Percentiles rank a stretch among this genome's conserved stretches.
Evolutionary conservation across 2,113 vertebrate species (phyloP).

Genomic region (Microcebus jonahi): DNA sequence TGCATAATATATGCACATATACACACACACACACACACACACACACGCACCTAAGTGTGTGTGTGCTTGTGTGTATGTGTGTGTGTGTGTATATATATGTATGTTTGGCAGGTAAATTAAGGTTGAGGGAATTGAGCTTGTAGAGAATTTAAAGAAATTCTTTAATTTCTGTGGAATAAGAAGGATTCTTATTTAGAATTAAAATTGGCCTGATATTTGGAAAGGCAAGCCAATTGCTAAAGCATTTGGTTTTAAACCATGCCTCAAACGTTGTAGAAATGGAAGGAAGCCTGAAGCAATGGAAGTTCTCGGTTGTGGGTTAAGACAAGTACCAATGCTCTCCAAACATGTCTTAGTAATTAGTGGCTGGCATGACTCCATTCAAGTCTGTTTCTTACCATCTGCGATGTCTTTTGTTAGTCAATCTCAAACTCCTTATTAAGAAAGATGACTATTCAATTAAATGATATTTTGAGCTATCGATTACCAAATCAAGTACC

Average conservation of each 20-base stretch:
- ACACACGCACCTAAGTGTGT: no score
- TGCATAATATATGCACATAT: neutral
- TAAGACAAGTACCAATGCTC: constrained; percentile 34
- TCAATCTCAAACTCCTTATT: constrained; percentile 60
- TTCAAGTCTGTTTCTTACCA: constrained; percentile 67
- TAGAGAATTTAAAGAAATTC: constrained; percentile 41
- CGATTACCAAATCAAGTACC: constrained; percentile 5
- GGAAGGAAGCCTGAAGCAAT: constrained; percentile 51
- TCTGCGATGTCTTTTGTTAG: constrained; percentile 64
- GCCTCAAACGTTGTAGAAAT: neutral
- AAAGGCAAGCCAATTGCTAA: constrained; percentile 33
- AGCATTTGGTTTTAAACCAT: constrained; percentile 46
- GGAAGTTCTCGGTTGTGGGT: constrained; percentile 28
- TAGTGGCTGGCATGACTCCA: constrained; percentile 58
- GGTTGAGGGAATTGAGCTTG: neutral
- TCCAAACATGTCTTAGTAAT: constrained; percentile 64
- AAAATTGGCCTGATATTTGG: constrained; percentile 47
- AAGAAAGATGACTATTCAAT: constrained; percentile 50
- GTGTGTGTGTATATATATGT: no score
- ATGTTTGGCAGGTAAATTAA: neutral
- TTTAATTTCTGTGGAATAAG: constrained; percentile 39
- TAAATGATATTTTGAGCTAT: constrained; percentile 44
- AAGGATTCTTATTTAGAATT: constrained; percentile 1
- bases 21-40: no score
- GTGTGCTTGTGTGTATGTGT: no score